These are phyloP conservation scores for Clivina fossor DNA, from an alignment of 2,888 invertebrate species.

Conservation along the genomic window DNA sequence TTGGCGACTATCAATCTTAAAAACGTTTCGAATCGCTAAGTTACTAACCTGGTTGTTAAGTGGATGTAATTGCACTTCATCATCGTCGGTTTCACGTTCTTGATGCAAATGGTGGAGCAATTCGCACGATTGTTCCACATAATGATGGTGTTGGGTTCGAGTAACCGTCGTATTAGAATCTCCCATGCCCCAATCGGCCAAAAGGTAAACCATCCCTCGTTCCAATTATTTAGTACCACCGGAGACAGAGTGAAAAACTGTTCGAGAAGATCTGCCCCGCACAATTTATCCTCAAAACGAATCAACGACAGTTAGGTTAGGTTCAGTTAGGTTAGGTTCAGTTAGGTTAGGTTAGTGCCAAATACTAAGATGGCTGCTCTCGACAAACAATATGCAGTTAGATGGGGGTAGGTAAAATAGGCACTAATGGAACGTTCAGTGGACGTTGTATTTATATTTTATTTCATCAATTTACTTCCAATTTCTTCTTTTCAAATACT, in stretches of 20 bases:
- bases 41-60: slow-evolving; percentile 75
- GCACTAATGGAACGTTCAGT: no score
- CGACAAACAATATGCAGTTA: no score
- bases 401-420: no score
- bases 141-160: slow-evolving; percentile 57
- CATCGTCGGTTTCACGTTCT: slow-evolving; percentile 54
- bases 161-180: slow-evolving; percentile 67
- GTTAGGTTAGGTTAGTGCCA: neutral
- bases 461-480: no score
- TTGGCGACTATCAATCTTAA: no score
- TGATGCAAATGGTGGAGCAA: slow-evolving; percentile 47
- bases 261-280: neutral
- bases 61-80: slow-evolving; percentile 80
- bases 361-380: no score
- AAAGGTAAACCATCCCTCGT: slow-evolving; percentile 82
- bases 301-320: neutral
- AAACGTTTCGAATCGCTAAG: no score
- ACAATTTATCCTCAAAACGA: neutral
- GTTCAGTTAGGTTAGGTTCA: no score
- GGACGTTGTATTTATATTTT: no score
- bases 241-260: neutral
- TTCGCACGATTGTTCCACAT: slow-evolving; percentile 58
- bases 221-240: neutral
- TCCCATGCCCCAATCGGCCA: slow-evolving; percentile 88
- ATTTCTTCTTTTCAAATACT: no score